Conservation (phyloP, 1,140 invertebrate species). For the Galleria mellonella region DNA sequence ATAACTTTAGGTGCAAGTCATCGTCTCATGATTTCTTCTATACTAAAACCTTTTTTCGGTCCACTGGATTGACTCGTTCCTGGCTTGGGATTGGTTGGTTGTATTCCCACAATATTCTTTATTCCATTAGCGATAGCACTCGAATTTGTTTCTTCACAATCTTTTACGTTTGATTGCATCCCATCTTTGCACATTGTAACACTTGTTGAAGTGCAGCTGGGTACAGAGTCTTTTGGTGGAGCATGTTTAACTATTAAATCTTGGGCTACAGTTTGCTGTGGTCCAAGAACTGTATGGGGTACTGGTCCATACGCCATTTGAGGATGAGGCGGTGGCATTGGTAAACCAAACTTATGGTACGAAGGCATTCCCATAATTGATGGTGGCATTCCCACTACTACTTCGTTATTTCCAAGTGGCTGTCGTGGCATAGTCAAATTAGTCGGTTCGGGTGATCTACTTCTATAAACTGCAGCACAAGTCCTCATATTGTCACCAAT, state of each 20-base stretch:
- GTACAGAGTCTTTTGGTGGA: slow-evolving; percentile 62
- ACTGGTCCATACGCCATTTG: slow-evolving; percentile 56
- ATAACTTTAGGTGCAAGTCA: slow-evolving; percentile 37
- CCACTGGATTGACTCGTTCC: slow-evolving; percentile 65
- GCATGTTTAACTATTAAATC: slow-evolving; percentile 71
- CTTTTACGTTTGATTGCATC: slow-evolving; percentile 29
- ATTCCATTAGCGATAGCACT: slow-evolving; percentile 62
- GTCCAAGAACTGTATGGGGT: slow-evolving; percentile 50
- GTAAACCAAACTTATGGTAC: slow-evolving; percentile 68
- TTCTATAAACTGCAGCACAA: slow-evolving; percentile 57
- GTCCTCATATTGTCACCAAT: slow-evolving; percentile 58
- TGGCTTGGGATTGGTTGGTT: slow-evolving; percentile 67
- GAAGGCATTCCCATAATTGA: slow-evolving; percentile 54
- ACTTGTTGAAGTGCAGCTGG: slow-evolving; percentile 42
- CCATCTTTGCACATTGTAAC: slow-evolving; percentile 53
- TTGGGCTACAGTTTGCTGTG: slow-evolving; percentile 68
- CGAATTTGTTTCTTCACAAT: slow-evolving; percentile 40
- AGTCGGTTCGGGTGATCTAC: slow-evolving; percentile 67
- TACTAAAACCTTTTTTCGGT: slow-evolving; percentile 80
- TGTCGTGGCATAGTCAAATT: slow-evolving; percentile 67
- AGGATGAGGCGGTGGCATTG: slow-evolving; percentile 64
- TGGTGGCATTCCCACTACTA: slow-evolving; percentile 55
- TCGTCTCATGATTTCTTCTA: slow-evolving; percentile 84
- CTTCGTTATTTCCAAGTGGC: slow-evolving; percentile 37
- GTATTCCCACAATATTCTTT: slow-evolving; percentile 67